Evolutionary conservation across 1,140 invertebrate species (phyloP).

Genomic region (Oscheius sp.): DNA sequence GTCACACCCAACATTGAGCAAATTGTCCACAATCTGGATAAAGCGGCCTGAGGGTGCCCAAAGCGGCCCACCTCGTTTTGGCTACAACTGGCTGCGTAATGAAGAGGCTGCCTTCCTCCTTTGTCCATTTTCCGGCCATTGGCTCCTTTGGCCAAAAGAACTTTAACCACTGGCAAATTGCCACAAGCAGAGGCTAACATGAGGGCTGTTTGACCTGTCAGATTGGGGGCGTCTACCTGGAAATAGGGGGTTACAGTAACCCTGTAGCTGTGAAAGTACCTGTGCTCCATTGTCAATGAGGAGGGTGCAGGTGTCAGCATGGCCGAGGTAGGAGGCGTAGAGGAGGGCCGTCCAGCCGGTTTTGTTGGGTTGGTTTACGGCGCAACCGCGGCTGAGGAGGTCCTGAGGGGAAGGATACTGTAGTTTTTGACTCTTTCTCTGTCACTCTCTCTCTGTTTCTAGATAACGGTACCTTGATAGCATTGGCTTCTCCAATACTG

Average conservation of each 20-base stretch:
- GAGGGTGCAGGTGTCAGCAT: slow-evolving; percentile 63
- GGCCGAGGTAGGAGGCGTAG: slow-evolving; percentile 66
- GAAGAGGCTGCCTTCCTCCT: slow-evolving; percentile 18
- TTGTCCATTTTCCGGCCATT: slow-evolving; percentile 11
- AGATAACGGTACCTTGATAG: slow-evolving; percentile 43
- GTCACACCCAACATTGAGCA: slow-evolving; percentile 64
- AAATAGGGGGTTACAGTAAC: not conserved
- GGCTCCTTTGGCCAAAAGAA: slow-evolving; percentile 23
- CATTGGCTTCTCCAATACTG: slow-evolving; percentile 64
- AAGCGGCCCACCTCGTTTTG: slow-evolving; percentile 18
- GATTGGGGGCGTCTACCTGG: slow-evolving; percentile 58
- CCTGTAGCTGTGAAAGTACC: slow-evolving; percentile 34
- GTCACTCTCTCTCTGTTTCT: not conserved
- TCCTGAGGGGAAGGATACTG: not conserved
- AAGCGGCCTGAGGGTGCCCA: slow-evolving; percentile 30
- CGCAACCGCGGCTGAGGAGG: not conserved
- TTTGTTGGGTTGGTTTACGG: slow-evolving; percentile 52
- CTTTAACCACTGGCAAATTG: slow-evolving; percentile 61
- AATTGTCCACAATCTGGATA: slow-evolving; percentile 61
- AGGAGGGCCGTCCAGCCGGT: slow-evolving; percentile 66
- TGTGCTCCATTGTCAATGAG: slow-evolving; percentile 62
- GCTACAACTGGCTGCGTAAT: slow-evolving; percentile 32
- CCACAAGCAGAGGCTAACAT: slow-evolving; percentile 66
- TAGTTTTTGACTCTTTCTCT: not conserved
- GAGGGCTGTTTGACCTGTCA: slow-evolving; percentile 63